A percentile compares a stretch with the other conserved stretches of the same genome.
Evolutionary conservation across 2,888 invertebrate genomes (phyloP).

Genomic region (Aleiodes testaceus): DNA sequence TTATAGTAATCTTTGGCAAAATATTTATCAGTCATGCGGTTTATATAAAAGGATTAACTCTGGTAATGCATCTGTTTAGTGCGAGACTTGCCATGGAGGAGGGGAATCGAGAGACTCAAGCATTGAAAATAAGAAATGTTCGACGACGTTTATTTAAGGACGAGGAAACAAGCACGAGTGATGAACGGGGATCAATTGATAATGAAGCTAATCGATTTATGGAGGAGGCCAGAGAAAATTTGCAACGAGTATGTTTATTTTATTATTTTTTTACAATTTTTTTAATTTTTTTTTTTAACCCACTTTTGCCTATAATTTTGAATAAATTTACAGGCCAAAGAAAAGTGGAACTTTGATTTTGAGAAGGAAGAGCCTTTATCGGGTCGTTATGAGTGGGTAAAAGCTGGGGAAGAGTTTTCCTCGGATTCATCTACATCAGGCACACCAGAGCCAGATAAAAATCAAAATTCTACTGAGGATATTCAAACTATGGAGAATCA

Average conservation of each 20-base stretch:
- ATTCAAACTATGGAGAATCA: background rate
- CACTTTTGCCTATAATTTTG: too few species aligned
- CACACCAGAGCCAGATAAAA: constrained; percentile 11
- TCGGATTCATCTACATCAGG: background rate
- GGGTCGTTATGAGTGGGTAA: constrained; percentile 75
- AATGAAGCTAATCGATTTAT: constrained; percentile 57
- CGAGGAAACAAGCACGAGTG: constrained; percentile 51
- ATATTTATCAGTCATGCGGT: background rate
- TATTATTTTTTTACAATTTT: background rate
- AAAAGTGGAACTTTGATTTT: constrained; percentile 77
- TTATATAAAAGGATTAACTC: background rate
- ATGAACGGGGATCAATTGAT: constrained; percentile 46
- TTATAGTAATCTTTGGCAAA: background rate
- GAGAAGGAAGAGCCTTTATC: constrained; percentile 73
- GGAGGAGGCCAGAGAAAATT: constrained; percentile 57
- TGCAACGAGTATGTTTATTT: constrained; percentile 34
- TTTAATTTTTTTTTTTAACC: too few species aligned
- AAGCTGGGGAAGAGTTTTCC: constrained; percentile 53
- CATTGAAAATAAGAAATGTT: constrained; percentile 58
- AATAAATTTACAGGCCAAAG: constrained; percentile 63
- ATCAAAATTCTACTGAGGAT: constrained; percentile 21
- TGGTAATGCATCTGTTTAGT: constrained; percentile 54
- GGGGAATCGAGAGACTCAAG: constrained; percentile 58
- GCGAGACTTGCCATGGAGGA: constrained; percentile 67
- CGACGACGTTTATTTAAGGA: constrained; percentile 72